Evolutionary conservation across 2,797 vertebrate genomes (phyloP), one percentile per base, ranked within the genome.

Genomic region (Morus bassanus): DNA sequence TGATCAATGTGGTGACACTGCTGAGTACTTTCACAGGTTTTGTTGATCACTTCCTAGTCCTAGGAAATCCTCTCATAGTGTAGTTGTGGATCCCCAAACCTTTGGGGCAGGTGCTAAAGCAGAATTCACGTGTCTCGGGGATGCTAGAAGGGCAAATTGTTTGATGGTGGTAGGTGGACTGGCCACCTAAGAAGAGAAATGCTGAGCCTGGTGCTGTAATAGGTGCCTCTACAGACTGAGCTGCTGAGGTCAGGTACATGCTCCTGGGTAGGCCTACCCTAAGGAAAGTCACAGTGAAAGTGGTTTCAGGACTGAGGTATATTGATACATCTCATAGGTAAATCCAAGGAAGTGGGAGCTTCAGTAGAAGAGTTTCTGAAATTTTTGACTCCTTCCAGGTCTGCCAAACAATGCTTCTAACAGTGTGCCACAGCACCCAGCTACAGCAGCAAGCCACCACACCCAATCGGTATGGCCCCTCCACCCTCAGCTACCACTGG

Each of bases 391-490:
- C 46, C 67, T 50, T 45, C 28, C 1, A 2, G 37, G 21, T 41
- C 63, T 76, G 54, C 11, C 17, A 65, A 73, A 63, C 0, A 1
- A 37, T 18, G 30, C 14, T 53, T 64, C 65, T 64, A 72, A 81
- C 22, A 19, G 12, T 4, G 6, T n/a, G 54, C 12, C 70, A 46
- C 18, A 69, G 37, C 21, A 37, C 30, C 30, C 60, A 24, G 35
- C 30, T 25, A 46, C 4, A 51, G 50, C 53, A 46, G 65, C 14
- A 41, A 70, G 11, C 27, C 33, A 28, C 22, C 33, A 37, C 9
- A 13, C 5, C 4, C 28, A 3, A 31, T 2, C 28, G 4, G 10
- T 4, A 13, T 3, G 5, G 15, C 39, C 11, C 65, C 54, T 25
- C 7, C 21, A 30, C 6, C 3, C 23, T 50, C 51, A 18, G 7